A percentile compares a stretch with the other conserved stretches of the same genome.
phyloP scores from a whole-genome alignment of 1,140 invertebrate genomes.

The Drosophila melanogaster region DNA sequence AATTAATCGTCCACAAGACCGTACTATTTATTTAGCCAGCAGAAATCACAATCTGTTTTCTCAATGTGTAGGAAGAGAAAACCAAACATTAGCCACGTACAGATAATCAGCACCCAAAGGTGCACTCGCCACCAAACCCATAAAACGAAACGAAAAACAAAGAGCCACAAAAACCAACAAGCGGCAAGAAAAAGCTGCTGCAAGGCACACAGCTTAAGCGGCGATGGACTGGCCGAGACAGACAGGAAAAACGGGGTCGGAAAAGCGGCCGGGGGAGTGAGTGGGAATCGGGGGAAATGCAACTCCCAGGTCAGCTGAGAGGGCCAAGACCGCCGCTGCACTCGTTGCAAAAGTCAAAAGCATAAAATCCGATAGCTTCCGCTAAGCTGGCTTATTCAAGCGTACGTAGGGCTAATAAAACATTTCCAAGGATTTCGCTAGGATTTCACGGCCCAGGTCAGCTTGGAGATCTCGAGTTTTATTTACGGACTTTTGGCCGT shows the following conservation, averaged over 20 bases:
- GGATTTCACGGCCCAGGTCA: constrained; percentile 63
- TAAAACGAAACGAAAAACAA: constrained; percentile 44
- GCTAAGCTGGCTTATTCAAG: constrained; percentile 83
- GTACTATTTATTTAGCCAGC: too few relatives aligned
- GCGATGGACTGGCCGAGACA: constrained; percentile 53
- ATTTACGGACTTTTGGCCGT: constrained; percentile 50
- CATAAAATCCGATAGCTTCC: constrained; percentile 83
- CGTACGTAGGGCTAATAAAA: constrained; percentile 82
- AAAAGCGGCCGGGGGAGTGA: background rate
- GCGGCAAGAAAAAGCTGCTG: constrained; percentile 51
- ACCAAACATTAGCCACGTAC: constrained; percentile 52
- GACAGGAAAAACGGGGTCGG: constrained; percentile 19
- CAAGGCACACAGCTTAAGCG: constrained; percentile 70
- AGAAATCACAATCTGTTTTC: background rate
- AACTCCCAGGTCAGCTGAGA: constrained; percentile 40
- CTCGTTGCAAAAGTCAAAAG: constrained; percentile 76
- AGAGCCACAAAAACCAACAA: constrained; percentile 21
- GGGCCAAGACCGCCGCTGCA: constrained; percentile 32
- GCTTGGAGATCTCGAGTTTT: constrained; percentile 51
- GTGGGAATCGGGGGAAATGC: constrained; percentile 38
- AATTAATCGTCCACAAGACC: too few relatives aligned
- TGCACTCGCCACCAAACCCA: constrained; percentile 24
- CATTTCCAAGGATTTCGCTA: constrained; percentile 80
- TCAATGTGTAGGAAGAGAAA: constrained; percentile 7
- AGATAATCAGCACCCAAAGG: constrained; percentile 74